Evolutionary conservation across 2,888 invertebrate species (phyloP), one percentile per base, ranked within the genome.

Genomic region (Drosophila nigricruria): DNA sequence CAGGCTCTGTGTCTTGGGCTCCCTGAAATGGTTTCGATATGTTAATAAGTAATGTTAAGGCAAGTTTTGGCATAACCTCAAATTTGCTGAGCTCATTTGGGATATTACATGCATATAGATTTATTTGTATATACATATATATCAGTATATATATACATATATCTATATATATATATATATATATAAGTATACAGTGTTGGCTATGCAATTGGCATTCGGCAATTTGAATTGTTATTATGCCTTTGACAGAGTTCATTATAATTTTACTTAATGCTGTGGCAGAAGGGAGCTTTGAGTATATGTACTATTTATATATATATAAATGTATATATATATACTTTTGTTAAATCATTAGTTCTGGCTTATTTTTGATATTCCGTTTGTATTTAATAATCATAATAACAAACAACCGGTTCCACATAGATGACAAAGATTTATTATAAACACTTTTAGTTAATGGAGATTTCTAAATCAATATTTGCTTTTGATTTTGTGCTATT

Each of bases 31-130:
- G 69, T 60, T 71, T 68, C 77, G 88, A 80, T 75, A 80, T 88
- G 88, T 85, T 83, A 88, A 80, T 75, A 76, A 76, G 76, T 78
- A 88, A 80, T 69, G 65, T 65, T 58, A 36, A 61, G 72, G 62
- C 60, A 65, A 66, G 49, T 57, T 57, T 64, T 58, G 32, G 53
- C 50, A 57, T 49, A 52, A 49, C 49, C 65, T 53, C 57, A 81
- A 76, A 76, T 78, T 68, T 73, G 68, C 69, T 78, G 75, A 78
- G 63, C 74, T 78, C 69, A 78, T 78, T 76, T 64, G 73, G 63
- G 60, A 63, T 65, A 40, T 54, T 75, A 16, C n/a, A 59, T 56
- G 50, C 47, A 56, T 38, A 20, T 38, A 64, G 20, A 18, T 14
- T 12, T 43, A 45, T 27, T 20, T 64, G 42, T 16, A 25, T 25